Evolutionary conservation across 2,888 invertebrate genomes (phyloP).

Genomic region (Lordiphosa fenestrarum): DNA sequence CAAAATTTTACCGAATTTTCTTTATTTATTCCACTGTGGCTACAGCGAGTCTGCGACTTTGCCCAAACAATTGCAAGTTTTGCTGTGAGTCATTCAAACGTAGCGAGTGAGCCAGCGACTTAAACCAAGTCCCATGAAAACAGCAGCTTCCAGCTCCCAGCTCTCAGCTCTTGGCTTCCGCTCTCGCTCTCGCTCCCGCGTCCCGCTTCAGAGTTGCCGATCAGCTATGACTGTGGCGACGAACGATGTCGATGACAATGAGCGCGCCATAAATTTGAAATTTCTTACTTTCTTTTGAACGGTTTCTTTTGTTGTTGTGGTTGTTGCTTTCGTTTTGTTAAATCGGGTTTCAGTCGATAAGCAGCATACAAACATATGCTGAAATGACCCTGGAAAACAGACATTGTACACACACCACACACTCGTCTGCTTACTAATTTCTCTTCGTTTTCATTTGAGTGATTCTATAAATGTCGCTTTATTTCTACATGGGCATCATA

Average conservation of each 20-base stretch:
- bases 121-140: slow-evolving; percentile 8
- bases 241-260: slow-evolving; percentile 44
- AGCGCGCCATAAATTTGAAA: slow-evolving; percentile 56
- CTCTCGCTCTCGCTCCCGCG: background rate
- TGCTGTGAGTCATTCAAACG: slow-evolving; percentile 41
- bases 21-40: too few relatives aligned
- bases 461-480: slow-evolving; percentile 2
- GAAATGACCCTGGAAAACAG: background rate
- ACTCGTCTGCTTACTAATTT: slow-evolving; percentile 36
- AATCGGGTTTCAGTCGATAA: background rate
- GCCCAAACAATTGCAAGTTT: slow-evolving; percentile 42
- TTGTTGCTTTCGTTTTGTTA: slow-evolving; percentile 9
- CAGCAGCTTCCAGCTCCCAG: slow-evolving; percentile 2
- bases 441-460: slow-evolving; percentile 40
- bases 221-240: slow-evolving; percentile 1
- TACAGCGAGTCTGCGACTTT: slow-evolving; percentile 17
- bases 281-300: slow-evolving; percentile 58
- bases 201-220: background rate
- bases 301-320: slow-evolving; percentile 15
- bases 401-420: too few relatives aligned
- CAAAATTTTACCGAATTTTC: too few relatives aligned
- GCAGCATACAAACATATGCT: background rate
- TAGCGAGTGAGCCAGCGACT: slow-evolving; percentile 22
- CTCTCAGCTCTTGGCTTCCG: background rate
- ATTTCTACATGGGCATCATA: slow-evolving; percentile 40